A percentile compares a stretch with the other conserved stretches of the same genome.
Evolutionary conservation across 2,113 vertebrate genomes (phyloP).

Genomic region (Anarrhichthys ocellatus): DNA sequence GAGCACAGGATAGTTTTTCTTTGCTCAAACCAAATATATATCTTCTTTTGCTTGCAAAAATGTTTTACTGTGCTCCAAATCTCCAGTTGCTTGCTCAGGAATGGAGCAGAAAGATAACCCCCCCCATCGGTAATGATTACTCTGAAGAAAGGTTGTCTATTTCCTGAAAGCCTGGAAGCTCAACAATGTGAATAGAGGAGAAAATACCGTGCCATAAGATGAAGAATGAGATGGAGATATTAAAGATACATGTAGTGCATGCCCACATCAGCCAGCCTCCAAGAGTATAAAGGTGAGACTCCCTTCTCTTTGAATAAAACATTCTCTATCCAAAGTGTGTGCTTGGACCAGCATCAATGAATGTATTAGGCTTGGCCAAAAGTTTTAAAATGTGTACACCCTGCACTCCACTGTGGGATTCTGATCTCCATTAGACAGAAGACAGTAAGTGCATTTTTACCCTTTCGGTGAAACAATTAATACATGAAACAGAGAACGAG

Average conservation of each 20-base stretch:
- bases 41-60: background rate
- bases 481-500: background rate
- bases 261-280: constrained; percentile 35
- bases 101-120: background rate
- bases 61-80: background rate
- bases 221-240: constrained; percentile 40
- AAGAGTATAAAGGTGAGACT: constrained; percentile 38
- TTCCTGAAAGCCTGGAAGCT: constrained; percentile 1
- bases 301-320: constrained; percentile 56
- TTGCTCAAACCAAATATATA: background rate
- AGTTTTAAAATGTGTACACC: constrained; percentile 34
- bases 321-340: constrained; percentile 44
- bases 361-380: constrained; percentile 22
- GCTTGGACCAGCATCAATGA: constrained; percentile 32
- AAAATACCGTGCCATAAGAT: constrained; percentile 20
- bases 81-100: background rate
- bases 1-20: background rate
- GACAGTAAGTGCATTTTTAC: background rate
- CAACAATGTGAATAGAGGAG: constrained; percentile 34
- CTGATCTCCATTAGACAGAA: constrained; percentile 11
- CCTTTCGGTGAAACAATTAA: constrained; percentile 17
- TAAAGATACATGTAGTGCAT: constrained; percentile 45
- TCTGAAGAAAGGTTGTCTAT: background rate
- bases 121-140: constrained; percentile 6
- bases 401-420: background rate